phyloP scores from a whole-genome alignment of 2,888 invertebrate genomes.

The Amphipoea oculea region DNA sequence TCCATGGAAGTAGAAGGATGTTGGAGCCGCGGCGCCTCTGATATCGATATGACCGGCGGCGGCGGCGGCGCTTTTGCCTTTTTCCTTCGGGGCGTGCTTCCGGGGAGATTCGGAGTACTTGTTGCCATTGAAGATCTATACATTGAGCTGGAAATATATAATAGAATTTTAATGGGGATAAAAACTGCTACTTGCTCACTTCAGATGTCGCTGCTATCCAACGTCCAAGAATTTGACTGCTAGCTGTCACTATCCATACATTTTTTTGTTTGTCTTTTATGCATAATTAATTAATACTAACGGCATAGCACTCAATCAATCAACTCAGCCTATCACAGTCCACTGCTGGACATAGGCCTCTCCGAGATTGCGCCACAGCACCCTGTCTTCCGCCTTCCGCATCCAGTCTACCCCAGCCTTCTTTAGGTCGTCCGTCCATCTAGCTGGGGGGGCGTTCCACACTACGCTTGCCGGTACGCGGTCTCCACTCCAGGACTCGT shows the following conservation, averaged over 20 bases:
- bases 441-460: no score
- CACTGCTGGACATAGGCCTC: no score
- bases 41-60: slow-evolving; percentile 84
- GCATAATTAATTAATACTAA: not conserved
- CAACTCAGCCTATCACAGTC: no score
- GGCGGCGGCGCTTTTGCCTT: slow-evolving; percentile 93
- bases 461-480: no score
- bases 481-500: no score
- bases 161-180: not conserved
- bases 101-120: slow-evolving; percentile 85
- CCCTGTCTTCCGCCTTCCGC: no score
- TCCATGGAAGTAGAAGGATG: slow-evolving; percentile 82
- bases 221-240: not conserved
- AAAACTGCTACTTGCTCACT: not conserved
- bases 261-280: not conserved
- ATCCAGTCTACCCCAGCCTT: no score
- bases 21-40: slow-evolving; percentile 66
- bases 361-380: no score
- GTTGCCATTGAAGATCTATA: slow-evolving; percentile 82
- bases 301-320: not conserved
- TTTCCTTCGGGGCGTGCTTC: slow-evolving; percentile 88
- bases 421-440: no score
- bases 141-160: slow-evolving; percentile 75
- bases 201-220: not conserved
- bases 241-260: not conserved